phyloP scores from a whole-genome alignment of 1,140 invertebrate species.

The Harlomillsia oculata region DNA sequence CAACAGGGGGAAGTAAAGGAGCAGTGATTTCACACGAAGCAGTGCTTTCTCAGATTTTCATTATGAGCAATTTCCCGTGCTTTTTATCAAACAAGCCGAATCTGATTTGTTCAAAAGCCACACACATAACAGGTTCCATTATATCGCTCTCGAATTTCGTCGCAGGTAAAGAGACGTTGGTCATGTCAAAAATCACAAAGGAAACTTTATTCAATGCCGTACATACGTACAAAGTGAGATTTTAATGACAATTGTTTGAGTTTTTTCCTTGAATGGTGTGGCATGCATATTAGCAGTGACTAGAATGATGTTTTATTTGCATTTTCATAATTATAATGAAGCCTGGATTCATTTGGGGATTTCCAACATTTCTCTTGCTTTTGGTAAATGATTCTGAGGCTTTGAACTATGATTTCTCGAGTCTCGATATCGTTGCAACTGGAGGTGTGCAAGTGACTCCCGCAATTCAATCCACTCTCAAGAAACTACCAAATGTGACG shows the following conservation, averaged over 20 bases:
- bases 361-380: constrained; percentile 18
- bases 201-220: constrained; percentile 26
- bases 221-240: constrained; percentile 18
- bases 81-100: constrained; percentile 20
- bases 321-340: too few species aligned
- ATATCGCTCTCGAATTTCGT: constrained; percentile 11
- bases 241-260: constrained; percentile 2
- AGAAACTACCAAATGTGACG: constrained; percentile 17
- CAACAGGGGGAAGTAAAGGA: constrained; percentile 28
- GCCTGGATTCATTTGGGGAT: constrained; percentile 16
- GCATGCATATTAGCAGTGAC: too few species aligned
- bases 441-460: constrained; percentile 29
- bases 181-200: constrained; percentile 18
- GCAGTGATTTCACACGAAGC: constrained; percentile 21
- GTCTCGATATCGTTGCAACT: constrained; percentile 12
- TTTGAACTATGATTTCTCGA: constrained; percentile 23
- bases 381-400: constrained; percentile 23
- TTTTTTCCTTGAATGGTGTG: neutral
- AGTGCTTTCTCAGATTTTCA: neutral
- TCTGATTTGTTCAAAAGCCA: constrained; percentile 24
- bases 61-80: neutral
- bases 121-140: constrained; percentile 23
- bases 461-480: constrained; percentile 19
- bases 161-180: constrained; percentile 9
- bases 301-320: too few species aligned